Conservation (phyloP, 2,797 vertebrate species). For the Choloepus didactylus region DNA sequence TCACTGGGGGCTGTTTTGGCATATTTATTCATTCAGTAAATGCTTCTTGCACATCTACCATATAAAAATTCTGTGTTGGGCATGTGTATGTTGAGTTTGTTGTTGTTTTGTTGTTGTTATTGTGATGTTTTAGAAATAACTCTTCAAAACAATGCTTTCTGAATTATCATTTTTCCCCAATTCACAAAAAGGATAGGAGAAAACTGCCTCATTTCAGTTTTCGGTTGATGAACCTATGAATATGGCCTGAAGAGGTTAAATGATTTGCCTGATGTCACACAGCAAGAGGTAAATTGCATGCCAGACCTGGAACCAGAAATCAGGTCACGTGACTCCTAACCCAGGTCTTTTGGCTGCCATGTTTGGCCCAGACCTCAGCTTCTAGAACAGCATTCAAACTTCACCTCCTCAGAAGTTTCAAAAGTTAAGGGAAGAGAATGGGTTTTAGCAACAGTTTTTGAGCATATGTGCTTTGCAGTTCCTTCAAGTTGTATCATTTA, state of each 20-base stretch:
- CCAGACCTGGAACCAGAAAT: not conserved
- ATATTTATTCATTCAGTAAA: slow-evolving; percentile 17
- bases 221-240: not conserved
- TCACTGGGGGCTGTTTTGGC: not conserved
- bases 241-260: not conserved
- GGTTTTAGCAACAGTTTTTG: not conserved
- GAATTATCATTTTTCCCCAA: slow-evolving; percentile 16
- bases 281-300: not conserved
- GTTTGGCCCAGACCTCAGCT: not conserved
- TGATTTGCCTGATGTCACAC: not conserved
- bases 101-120: not conserved
- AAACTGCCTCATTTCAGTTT: not conserved
- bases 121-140: slow-evolving; percentile 29
- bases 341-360: not conserved
- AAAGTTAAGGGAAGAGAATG: not conserved
- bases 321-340: not conserved
- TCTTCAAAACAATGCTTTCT: slow-evolving; percentile 42
- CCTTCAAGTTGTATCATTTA: not conserved
- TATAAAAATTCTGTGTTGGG: not conserved
- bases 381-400: not conserved
- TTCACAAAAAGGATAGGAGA: not conserved
- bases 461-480: not conserved
- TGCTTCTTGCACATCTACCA: slow-evolving; percentile 4
- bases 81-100: not conserved
- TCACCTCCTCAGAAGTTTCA: not conserved